Evolutionary conservation across 2,888 invertebrate species (phyloP).

Genomic region (Diaphora mendica): DNA sequence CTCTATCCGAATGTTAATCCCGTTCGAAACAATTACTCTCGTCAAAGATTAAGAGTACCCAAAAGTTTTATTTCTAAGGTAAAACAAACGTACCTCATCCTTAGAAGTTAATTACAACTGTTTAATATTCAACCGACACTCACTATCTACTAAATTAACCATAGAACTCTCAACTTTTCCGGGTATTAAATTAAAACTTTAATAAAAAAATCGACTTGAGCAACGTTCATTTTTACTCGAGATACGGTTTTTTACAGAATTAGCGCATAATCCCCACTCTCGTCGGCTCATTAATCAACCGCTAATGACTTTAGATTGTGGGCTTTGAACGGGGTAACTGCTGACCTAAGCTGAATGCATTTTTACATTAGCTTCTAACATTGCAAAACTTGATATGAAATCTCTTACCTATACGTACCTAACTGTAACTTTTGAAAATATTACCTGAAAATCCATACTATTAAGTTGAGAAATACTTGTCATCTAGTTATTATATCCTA

Average conservation of each 20-base stretch:
- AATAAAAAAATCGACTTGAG: constrained; percentile 42
- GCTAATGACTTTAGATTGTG: constrained; percentile 69
- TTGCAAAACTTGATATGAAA: constrained; percentile 27
- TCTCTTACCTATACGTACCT: neutral
- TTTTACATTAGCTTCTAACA: constrained; percentile 33
- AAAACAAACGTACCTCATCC: constrained; percentile 48
- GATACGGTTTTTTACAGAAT: constrained; percentile 63
- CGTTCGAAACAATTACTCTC: constrained; percentile 23
- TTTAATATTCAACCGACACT: constrained; percentile 63
- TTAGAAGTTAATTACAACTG: constrained; percentile 54
- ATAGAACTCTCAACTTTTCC: constrained; percentile 50
- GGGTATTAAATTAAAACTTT: constrained; percentile 58
- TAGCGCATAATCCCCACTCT: constrained; percentile 68
- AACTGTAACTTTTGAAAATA: neutral
- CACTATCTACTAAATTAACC: constrained; percentile 55
- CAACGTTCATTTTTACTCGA: constrained; percentile 51
- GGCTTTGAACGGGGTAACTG: constrained; percentile 47
- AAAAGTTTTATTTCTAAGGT: constrained; percentile 44
- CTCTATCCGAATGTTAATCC: constrained; percentile 1
- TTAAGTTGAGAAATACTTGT: neutral
- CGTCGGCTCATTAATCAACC: constrained; percentile 74
- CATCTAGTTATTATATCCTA: too few relatives aligned
- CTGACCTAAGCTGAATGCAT: constrained; percentile 53
- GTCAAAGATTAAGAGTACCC: constrained; percentile 30
- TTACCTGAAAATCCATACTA: neutral